Percentiles rank a stretch among this genome's conserved stretches.
Evolutionary conservation across 2,113 vertebrate species (phyloP).

Genomic region (Chlorodrepanis virens): DNA sequence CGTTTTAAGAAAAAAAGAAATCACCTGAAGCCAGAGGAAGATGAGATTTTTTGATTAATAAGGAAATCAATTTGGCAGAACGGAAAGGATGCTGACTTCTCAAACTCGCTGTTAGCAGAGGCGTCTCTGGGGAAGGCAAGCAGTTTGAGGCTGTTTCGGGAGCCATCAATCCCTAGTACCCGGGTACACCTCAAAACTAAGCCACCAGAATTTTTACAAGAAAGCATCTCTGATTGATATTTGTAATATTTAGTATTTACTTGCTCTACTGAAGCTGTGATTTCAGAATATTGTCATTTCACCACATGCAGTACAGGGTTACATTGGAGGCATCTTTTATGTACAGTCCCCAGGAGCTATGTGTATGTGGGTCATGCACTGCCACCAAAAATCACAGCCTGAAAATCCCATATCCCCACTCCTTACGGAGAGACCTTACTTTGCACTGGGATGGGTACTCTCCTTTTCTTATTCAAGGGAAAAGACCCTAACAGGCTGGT

Average conservation of each 20-base stretch:
- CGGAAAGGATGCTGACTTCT: neutral
- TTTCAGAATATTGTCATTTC: neutral
- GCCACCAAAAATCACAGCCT: neutral
- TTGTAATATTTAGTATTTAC: neutral
- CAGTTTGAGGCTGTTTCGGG: neutral
- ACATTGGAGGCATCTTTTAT: neutral
- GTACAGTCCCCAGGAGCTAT: neutral
- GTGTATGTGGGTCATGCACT: neutral
- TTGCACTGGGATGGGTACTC: neutral
- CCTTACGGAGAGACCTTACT: neutral
- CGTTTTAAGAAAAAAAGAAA: neutral
- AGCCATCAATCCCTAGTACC: neutral
- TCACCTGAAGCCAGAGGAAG: neutral
- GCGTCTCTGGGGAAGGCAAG: neutral
- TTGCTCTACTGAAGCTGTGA: neutral
- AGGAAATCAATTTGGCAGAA: constrained; percentile 31
- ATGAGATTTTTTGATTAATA: constrained; percentile 13
- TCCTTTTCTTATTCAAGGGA: neutral
- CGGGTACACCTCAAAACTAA: neutral
- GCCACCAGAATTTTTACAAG: neutral
- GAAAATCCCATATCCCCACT: neutral
- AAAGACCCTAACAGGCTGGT: neutral
- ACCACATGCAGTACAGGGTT: neutral
- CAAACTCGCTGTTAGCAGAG: neutral
- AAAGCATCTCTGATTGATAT: neutral